These are phyloP conservation scores for Amphimallon solstitiale DNA, from an alignment of 2,888 invertebrate species.

Conservation along the genomic window DNA sequence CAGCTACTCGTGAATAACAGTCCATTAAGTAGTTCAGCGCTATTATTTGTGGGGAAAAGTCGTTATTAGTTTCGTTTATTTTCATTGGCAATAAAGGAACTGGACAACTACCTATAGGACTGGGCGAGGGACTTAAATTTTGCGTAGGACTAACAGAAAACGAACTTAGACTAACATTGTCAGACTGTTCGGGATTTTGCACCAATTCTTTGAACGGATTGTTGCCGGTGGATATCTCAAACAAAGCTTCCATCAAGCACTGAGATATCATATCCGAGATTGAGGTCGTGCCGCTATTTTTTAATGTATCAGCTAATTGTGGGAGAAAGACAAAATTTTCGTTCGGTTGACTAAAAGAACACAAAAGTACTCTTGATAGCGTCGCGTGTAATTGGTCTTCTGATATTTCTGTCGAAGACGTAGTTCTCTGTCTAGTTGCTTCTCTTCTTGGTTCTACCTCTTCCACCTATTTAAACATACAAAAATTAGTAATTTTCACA, in stretches of 20 bases:
- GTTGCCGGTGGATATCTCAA: conserved; percentile 57
- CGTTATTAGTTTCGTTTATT: conserved; percentile 39
- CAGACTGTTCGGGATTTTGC: conserved; percentile 52
- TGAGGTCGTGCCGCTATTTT: conserved; percentile 61
- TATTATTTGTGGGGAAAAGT: conserved; percentile 49
- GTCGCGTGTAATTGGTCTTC: conserved; percentile 73
- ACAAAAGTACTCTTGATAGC: conserved; percentile 76
- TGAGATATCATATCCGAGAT: conserved; percentile 69
- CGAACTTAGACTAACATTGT: conserved; percentile 59
- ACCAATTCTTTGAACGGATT: conserved; percentile 58
- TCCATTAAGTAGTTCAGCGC: conserved; percentile 67
- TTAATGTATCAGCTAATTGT: conserved; percentile 60
- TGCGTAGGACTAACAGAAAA: conserved; percentile 62
- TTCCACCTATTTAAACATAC: conserved; percentile 60
- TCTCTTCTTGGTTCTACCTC: conserved; percentile 67
- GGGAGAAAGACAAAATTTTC: conserved; percentile 64
- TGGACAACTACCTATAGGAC: conserved; percentile 55
- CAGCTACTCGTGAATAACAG: conserved; percentile 76
- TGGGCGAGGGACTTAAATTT: conserved; percentile 59
- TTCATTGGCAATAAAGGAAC: conserved; percentile 55
- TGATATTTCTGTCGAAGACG: conserved; percentile 68
- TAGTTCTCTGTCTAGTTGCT: conserved; percentile 58
- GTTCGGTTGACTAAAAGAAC: conserved; percentile 70
- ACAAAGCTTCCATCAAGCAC: conserved; percentile 66
- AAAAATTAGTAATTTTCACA: too few relatives aligned